A percentile compares a stretch with the other conserved stretches of the same genome.
phyloP scores from a whole-genome alignment of 2,113 vertebrate genomes.

The Mesocricetus auratus region DNA sequence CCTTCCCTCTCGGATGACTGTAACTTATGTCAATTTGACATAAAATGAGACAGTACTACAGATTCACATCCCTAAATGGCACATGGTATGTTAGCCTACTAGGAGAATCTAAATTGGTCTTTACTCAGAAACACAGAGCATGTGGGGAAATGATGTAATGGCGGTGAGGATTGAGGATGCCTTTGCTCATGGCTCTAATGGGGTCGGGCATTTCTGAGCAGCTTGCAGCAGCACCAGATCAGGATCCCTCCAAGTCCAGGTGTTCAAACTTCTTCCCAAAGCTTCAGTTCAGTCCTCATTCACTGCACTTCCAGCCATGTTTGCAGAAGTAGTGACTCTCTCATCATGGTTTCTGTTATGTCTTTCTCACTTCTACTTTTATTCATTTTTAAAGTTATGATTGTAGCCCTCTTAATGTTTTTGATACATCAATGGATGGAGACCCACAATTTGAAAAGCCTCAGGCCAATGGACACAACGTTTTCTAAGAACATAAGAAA shows the following conservation, averaged over 20 bases:
- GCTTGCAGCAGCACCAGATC: neutral
- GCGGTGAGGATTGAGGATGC: neutral
- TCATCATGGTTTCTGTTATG: neutral
- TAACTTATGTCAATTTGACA: neutral
- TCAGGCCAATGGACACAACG: neutral
- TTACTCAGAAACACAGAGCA: neutral
- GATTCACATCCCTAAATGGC: neutral
- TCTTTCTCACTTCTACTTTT: neutral
- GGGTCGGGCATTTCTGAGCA: neutral
- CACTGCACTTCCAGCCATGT: neutral
- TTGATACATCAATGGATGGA: neutral
- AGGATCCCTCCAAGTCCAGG: neutral
- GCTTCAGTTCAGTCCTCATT: neutral
- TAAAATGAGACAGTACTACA: neutral
- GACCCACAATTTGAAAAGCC: neutral
- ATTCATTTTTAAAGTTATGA: neutral
- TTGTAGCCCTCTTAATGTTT: conserved; percentile 14
- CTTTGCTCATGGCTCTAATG: neutral
- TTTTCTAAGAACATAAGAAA: conserved; percentile 37
- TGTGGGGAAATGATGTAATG: neutral
- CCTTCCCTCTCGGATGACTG: neutral
- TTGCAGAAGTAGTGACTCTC: neutral
- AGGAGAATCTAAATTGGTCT: neutral
- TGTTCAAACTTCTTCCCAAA: neutral
- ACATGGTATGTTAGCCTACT: neutral